A percentile compares a stretch with the other conserved stretches of the same genome.
Conservation (phyloP, 1,140 invertebrate species). For the Aphelenchoides besseyi region DNA sequence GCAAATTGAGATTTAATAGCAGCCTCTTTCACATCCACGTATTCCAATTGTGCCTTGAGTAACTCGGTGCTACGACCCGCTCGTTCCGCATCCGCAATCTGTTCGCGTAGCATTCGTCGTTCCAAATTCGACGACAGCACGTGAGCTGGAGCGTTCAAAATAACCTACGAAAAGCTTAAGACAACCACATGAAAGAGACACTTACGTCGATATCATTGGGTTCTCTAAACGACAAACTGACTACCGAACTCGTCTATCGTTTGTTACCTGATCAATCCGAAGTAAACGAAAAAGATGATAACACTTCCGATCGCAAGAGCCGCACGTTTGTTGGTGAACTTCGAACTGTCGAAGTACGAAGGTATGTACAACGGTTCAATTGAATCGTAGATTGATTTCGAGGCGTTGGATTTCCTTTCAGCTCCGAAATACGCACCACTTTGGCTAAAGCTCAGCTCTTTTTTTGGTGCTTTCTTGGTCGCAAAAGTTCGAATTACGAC, state of each 20-base stretch:
- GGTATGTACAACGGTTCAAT: slow-evolving; percentile 23
- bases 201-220: slow-evolving; percentile 45
- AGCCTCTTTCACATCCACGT: slow-evolving; percentile 55
- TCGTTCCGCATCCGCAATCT: slow-evolving; percentile 43
- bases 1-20: slow-evolving; percentile 45
- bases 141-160: slow-evolving; percentile 48
- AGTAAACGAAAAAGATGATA: slow-evolving; percentile 30
- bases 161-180: too few species aligned
- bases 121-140: slow-evolving; percentile 48
- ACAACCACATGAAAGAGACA: too few species aligned
- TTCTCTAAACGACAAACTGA: slow-evolving; percentile 29
- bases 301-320: slow-evolving; percentile 22
- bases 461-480: slow-evolving; percentile 13
- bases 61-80: slow-evolving; percentile 43
- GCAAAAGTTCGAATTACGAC: not conserved
- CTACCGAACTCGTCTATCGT: too few species aligned
- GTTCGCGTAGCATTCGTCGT: slow-evolving; percentile 42
- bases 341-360: slow-evolving; percentile 46
- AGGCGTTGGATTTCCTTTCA: slow-evolving; percentile 10
- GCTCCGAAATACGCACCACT: slow-evolving; percentile 43
- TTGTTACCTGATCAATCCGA: slow-evolving; percentile 44
- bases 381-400: not conserved
- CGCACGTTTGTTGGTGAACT: slow-evolving; percentile 39
- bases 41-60: slow-evolving; percentile 51
- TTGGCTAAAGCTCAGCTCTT: slow-evolving; percentile 42